Base-by-base conservation (phyloP, 2,797 vertebrate genomes). In the Neomorphus geoffroyi region DNA sequence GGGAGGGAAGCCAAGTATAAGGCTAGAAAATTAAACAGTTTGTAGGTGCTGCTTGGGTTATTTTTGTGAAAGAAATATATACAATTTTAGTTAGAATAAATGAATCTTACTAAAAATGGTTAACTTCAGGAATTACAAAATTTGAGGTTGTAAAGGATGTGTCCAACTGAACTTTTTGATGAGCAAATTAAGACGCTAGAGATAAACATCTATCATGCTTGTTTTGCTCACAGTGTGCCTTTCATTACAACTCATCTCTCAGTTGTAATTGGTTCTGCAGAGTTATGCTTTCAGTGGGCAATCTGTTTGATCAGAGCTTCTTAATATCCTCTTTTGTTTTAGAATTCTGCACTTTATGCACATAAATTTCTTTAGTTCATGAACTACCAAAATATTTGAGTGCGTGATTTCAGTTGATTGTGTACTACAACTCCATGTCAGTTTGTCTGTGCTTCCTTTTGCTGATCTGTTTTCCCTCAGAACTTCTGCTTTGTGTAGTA, bases 221-320 rank as follows among this genome's bases (percentile, higher is more conserved):
- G 18, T 46, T 0, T 73, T 77, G 10, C 15, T 62, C 1, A 2
- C 30, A 2, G 0, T 1, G 21, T 72, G 50, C 62, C n/a, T 84
- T 89, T 85, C 22, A 13, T 87, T 77, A 16, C 30, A 39, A 24
- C 35, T 86, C 3, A 5, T 78, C 10, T 80, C 17, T 66, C 43
- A 30, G 2, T 41, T 64, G 32, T 65, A 50, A 10, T 72, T 45
- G 53, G 74, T 50, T 61, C 0, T 64, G 24, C 23, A 37, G 37
- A 66, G 43, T 75, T 57, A 87, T 60, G 22, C 32, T 81, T 82
- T 77, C 56, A 79, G 0, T 35, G 43, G 43, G 7, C 45, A 46
- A 21, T 82, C 37, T 58, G 2, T 89, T 87, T 79, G 24, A 66
- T 88, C 28, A 50, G 51, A 64, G 14, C 24, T 62, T 71, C 41